Conservation (phyloP, 92 coral and sea anemone species). For the Blastomussa wellsi region DNA sequence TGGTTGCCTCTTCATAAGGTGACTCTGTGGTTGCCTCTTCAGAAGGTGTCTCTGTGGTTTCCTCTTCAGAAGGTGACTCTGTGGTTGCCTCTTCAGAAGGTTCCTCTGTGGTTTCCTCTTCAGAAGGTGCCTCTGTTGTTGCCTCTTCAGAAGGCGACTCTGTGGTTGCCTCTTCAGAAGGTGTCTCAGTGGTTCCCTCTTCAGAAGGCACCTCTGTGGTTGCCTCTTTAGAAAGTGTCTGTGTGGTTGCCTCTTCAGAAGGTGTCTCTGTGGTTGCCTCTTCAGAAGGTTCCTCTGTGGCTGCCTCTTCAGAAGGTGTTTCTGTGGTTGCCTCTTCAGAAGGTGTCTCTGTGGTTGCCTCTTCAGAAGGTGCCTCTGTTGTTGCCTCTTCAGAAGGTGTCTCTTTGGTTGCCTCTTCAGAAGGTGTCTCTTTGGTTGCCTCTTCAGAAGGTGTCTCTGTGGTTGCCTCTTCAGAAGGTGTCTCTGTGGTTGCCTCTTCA, state of each 20-base stretch:
- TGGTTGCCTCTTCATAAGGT: no score
- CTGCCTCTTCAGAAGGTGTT: not conserved
- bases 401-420: not conserved
- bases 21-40: not conserved
- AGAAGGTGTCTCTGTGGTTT: not conserved
- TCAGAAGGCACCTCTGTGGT: not conserved
- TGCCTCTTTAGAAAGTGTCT: not conserved
- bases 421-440: not conserved
- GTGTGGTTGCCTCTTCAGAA: not conserved
- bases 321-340: not conserved
- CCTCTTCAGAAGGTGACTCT: not conserved
- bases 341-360: no score
- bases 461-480: not conserved
- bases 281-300: not conserved
- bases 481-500: not conserved
- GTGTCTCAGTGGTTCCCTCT: not conserved
- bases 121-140: not conserved
- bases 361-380: not conserved
- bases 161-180: no score
- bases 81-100: constrained; percentile 1
- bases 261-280: not conserved
- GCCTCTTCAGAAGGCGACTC: not conserved
- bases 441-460: not conserved
- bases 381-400: not conserved
- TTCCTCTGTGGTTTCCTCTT: not conserved